A percentile compares a stretch with the other conserved stretches of the same genome.
These are phyloP conservation scores for Puffinus mauretanicus DNA, from an alignment of 2,113 vertebrate genomes.

Conservation along the genomic window DNA sequence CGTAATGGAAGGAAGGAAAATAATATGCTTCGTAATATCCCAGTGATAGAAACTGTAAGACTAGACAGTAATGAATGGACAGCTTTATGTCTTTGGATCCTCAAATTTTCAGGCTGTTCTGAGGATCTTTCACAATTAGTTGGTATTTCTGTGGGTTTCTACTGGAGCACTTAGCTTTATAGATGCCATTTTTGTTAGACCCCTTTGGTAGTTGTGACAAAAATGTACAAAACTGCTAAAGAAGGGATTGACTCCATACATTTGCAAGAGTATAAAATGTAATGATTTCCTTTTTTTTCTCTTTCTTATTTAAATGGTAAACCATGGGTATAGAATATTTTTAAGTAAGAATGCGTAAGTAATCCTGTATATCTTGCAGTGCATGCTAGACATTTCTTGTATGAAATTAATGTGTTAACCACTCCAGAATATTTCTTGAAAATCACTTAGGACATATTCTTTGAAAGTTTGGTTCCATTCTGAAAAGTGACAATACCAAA, in stretches of 20 bases:
- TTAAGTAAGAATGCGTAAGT: not conserved
- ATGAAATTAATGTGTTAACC: not conserved
- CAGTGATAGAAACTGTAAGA: not conserved
- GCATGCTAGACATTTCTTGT: not conserved
- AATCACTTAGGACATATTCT: not conserved
- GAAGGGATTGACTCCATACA: not conserved
- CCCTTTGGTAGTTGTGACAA: not conserved
- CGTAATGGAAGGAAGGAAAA: not conserved
- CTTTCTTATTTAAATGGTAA: not conserved
- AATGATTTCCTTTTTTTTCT: not conserved
- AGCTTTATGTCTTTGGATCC: not conserved
- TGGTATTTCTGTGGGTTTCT: not conserved
- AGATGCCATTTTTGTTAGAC: not conserved
- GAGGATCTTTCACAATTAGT: not conserved
- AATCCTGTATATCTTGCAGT: not conserved
- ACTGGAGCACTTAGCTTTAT: not conserved
- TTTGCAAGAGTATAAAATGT: not conserved
- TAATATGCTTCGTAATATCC: not conserved
- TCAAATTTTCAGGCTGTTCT: not conserved
- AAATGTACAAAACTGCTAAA: not conserved
- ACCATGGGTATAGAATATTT: not conserved
- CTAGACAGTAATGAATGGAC: not conserved
- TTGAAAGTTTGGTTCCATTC: not conserved
- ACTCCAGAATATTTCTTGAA: not conserved
- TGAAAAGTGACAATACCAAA: not conserved